phyloP scores from a whole-genome alignment of 1,140 invertebrate species.

The Eciton burchellii region DNA sequence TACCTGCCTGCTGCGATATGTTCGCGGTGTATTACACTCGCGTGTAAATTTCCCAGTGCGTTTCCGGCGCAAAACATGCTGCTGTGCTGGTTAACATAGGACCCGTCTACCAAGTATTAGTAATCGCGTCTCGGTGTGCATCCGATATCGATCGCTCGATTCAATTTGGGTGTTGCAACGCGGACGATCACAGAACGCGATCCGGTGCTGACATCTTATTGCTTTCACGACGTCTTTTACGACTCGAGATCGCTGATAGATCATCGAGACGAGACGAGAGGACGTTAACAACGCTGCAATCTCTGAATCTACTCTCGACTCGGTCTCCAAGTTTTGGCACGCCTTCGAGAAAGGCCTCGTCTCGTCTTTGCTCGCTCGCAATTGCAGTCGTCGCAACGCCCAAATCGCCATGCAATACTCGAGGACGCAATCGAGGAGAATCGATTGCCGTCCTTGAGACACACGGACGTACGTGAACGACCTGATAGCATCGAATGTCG shows the following conservation, averaged over 20 bases:
- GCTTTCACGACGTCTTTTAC: too few relatives aligned
- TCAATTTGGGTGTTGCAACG: neutral
- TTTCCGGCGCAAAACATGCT: conserved; percentile 35
- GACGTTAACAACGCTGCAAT: too few relatives aligned
- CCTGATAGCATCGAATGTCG: conserved; percentile 26
- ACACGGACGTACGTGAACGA: conserved; percentile 23
- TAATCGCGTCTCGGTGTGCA: conserved; percentile 10
- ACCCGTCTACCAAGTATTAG: conserved; percentile 53
- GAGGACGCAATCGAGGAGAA: conserved; percentile 13
- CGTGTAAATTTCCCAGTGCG: conserved; percentile 30
- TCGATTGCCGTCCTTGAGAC: conserved; percentile 35
- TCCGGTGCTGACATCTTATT: too few relatives aligned
- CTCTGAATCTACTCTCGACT: too few relatives aligned
- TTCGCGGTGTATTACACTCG: neutral
- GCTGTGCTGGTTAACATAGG: conserved; percentile 14
- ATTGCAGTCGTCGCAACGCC: conserved; percentile 2
- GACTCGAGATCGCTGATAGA: too few relatives aligned
- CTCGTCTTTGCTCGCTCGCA: conserved; percentile 6
- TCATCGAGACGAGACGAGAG: too few relatives aligned
- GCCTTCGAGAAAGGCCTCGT: too few relatives aligned
- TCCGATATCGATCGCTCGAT: neutral
- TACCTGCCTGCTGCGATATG: conserved; percentile 33
- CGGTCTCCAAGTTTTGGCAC: too few relatives aligned
- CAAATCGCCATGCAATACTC: neutral
- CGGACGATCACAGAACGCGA: too few relatives aligned